Conservation (phyloP, 2,113 vertebrate genomes). For the Butastur rufipennis region DNA sequence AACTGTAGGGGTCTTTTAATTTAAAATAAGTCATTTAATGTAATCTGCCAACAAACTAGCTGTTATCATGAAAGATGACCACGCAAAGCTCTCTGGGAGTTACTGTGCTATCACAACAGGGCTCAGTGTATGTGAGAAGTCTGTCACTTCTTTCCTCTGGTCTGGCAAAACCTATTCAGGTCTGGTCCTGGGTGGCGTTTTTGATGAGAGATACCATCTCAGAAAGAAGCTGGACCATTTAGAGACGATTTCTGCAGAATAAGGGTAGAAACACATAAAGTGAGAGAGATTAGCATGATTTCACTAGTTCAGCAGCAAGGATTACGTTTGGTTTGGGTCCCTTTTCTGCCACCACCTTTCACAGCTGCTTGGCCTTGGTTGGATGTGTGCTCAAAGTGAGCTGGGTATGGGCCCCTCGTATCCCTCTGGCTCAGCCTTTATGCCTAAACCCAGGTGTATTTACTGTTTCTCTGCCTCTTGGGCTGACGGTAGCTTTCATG, state of each 20-base stretch:
- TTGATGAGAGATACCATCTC: neutral
- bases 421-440: neutral
- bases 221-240: neutral
- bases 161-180: neutral
- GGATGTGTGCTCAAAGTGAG: neutral
- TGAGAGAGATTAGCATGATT: rapidly evolving
- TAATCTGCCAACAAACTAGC: neutral
- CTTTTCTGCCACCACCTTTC: neutral
- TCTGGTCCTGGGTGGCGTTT: neutral
- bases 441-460: rapidly evolving
- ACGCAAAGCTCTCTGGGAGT: neutral
- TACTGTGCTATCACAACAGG: neutral
- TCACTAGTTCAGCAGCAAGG: neutral
- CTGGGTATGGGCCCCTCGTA: rapidly evolving
- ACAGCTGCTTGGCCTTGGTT: neutral
- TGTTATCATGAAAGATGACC: rapidly evolving
- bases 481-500: neutral
- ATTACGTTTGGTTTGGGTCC: neutral
- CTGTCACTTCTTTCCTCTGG: neutral
- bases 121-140: neutral
- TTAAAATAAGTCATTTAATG: neutral
- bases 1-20: neutral
- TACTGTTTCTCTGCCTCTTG: neutral
- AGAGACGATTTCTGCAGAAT: neutral
- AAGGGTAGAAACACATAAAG: neutral